phyloP scores from a whole-genome alignment of 2,797 vertebrate genomes.

The Semotilus atromaculatus region DNA sequence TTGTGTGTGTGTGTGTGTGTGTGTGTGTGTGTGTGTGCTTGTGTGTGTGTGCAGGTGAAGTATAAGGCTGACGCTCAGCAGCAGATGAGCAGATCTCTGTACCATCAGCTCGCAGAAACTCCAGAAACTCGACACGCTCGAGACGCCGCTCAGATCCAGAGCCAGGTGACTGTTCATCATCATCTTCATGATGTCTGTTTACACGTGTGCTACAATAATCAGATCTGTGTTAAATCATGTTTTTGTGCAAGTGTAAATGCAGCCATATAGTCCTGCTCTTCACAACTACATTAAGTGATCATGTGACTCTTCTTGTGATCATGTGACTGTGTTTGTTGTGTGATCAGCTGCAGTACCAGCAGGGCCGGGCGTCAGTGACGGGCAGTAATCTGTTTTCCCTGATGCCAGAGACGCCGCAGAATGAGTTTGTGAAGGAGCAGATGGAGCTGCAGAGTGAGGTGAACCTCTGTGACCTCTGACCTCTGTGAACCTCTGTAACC shows the following conservation, averaged over 20 bases:
- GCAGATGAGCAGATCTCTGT: constrained; percentile 77
- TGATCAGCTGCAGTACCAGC: constrained; percentile 28
- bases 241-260: neutral
- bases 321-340: neutral
- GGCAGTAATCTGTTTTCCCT: constrained; percentile 65
- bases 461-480: too few species aligned
- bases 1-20: constrained; percentile 59
- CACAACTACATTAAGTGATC: neutral
- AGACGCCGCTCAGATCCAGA: constrained; percentile 80
- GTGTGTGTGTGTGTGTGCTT: constrained; percentile 66
- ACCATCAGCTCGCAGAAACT: constrained; percentile 84
- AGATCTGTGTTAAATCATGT: too few species aligned
- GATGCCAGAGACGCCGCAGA: constrained; percentile 72
- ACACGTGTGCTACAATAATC: too few species aligned
- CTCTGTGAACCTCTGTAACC: too few species aligned
- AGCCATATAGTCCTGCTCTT: neutral
- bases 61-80: constrained; percentile 79
- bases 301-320: neutral
- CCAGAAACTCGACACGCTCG: constrained; percentile 83
- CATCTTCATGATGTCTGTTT: too few species aligned
- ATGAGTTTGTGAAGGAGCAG: constrained; percentile 69
- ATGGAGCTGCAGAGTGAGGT: constrained; percentile 71
- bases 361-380: neutral
- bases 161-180: constrained; percentile 72
- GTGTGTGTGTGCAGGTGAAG: constrained; percentile 80